Base-by-base conservation (phyloP, 2,113 vertebrate genomes). In the Hippocampus mohnikei region DNA sequence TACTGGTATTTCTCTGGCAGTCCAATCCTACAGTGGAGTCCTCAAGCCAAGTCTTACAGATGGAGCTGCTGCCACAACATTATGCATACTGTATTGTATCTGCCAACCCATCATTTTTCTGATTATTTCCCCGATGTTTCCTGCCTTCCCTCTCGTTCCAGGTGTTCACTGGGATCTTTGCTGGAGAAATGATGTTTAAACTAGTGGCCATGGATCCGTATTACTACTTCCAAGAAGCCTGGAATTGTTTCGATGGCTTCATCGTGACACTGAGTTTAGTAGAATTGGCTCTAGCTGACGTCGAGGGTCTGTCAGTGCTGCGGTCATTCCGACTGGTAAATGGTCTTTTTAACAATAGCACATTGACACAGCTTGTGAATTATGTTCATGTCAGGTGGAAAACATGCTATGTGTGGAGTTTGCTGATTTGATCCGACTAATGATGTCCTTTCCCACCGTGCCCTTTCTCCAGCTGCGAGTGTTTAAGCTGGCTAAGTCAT, bases 101-200 rank as follows among this genome's bases (percentile, higher is more conserved):
- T 12, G 37, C 10, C 37, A 42, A 42, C 37, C 53, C 76, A 41
- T 58, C 41, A 15, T 66, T 7, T 50, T 69, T 72, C 44, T 40
- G 20, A 46, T 66, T 72, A 41, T 71, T 15, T 10, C 33, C 18
- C n/a, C 1, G 16, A 29, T 59, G 25, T 59, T 59, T 63, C 20
- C 21, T 3, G 15, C 41, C 41, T 69, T 80, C 56, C 5, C 5
- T 72, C 40, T 4, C 62, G 48, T 73, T 6, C 53, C 87, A 99
- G 97, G 95, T 99, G 76, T 99, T 99, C 92, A 99, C 97, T 0
- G 97, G 96, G 56, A 99, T 99, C 89, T 99, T 99, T 90, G 97
- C 97, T 29, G 95, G 95, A 2, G 97, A 99, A 90, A 99, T 99
- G 97, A 94, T 98, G 82, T 93, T 96, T 71, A 99, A 99, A 86